Base-by-base conservation (phyloP, 2,113 vertebrate species). In the Donacobius atricapilla region DNA sequence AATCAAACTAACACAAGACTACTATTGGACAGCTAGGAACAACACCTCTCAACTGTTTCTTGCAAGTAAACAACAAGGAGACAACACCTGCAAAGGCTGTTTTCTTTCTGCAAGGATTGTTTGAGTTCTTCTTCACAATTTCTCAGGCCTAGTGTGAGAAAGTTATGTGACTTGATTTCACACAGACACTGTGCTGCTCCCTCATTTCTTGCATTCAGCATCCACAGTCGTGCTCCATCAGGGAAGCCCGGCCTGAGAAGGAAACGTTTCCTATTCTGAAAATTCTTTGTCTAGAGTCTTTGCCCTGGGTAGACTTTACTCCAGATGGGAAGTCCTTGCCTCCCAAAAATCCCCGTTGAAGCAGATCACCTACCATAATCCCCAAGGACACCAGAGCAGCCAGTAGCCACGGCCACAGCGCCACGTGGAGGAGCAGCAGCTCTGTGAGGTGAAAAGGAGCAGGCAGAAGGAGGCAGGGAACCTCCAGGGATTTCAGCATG, bases 361-460 rank as follows among this genome's bases (percentile, higher is more conserved):
- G 33, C 42, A 42, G 33, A 65, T 20, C 40, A 50, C 30, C 23
- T 44, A 39, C 54, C 1, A 2, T 4, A 0, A 0, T 13, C 23
- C 2, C 6, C 15, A 60, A 53, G 33, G 68, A 40, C 27, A n/a
- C 8, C 1, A 3, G 18, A n/a, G 84, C 45, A 40, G 40, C 57
- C 16, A 33, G 45, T 24, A 48, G 44, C 6, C 1, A 6, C 0
- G 10, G 25, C 66, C 6, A 2, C 60, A 65, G 70, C 3, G 48
- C 23, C 10, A 2, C 2, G 15, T 3, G 1, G 3, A 64, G 25
- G 33, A 60, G 58, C 68, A 40, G 57, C n/a, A 86, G 79, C 30
- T 30, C 40, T 10, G 24, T 1, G 11, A 50, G 50, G 16, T 1
- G 4, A 37, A 63, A 44, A 28, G 60, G 11, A 22, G 24, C 4